These are phyloP conservation scores for Galeopterus variegatus DNA, from an alignment of 2,113 vertebrate genomes.

Conservation along the genomic window DNA sequence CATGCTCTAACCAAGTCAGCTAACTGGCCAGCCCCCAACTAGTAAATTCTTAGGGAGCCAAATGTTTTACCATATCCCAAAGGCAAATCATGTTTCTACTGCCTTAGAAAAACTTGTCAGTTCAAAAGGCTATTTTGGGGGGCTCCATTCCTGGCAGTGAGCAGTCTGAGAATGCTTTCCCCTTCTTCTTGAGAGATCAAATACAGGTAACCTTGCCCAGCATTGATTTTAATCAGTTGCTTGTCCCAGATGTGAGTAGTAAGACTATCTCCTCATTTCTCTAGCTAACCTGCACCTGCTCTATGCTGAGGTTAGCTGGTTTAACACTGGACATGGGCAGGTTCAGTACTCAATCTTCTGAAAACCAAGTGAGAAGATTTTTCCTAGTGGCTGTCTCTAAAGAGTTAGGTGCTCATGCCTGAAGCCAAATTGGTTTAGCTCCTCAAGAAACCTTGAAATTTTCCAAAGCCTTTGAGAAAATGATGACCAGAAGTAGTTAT, in stretches of 20 bases:
- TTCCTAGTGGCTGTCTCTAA: not conserved
- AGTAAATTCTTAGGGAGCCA: slow-evolving; percentile 5
- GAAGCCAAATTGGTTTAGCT: not conserved
- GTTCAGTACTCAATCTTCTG: not conserved
- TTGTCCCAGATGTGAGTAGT: not conserved
- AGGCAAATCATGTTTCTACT: not conserved
- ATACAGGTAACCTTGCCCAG: not conserved
- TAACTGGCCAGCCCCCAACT: not conserved
- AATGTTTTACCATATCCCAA: not conserved
- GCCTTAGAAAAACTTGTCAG: not conserved
- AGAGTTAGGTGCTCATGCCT: not conserved
- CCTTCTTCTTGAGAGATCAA: not conserved
- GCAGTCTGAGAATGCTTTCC: not conserved
- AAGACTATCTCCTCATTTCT: not conserved
- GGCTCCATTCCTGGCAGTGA: not conserved
- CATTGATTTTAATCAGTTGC: not conserved
- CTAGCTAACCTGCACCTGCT: not conserved
- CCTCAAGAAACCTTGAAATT: not conserved
- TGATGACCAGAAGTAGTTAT: not conserved
- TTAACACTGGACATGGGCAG: not conserved
- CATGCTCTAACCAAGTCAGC: too few species aligned
- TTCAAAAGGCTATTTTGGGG: not conserved
- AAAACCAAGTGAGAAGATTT: slow-evolving; percentile 32
- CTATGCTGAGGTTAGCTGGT: not conserved
- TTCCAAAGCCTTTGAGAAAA: not conserved